These are phyloP conservation scores for Hirudinaria manillensis DNA, from an alignment of 2,888 invertebrate genomes.

Conservation along the genomic window DNA sequence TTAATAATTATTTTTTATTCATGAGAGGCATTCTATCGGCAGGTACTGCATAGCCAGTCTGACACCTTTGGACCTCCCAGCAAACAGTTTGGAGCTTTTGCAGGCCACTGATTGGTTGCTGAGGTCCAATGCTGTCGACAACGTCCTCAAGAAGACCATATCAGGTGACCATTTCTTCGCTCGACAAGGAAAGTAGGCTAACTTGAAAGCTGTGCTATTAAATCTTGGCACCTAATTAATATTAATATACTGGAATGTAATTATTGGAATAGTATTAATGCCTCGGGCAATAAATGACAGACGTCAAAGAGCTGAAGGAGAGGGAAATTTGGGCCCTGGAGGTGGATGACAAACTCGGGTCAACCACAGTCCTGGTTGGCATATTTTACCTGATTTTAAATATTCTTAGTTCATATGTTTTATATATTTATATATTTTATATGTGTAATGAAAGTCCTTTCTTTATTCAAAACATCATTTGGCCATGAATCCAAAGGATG, in stretches of 20 bases:
- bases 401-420: too few relatives aligned
- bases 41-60: slow-evolving; percentile 70
- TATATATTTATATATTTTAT: too few relatives aligned
- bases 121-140: slow-evolving; percentile 75
- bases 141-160: slow-evolving; percentile 76
- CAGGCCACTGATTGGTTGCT: slow-evolving; percentile 79
- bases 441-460: too few relatives aligned
- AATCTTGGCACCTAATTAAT: neutral
- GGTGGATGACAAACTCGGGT: slow-evolving; percentile 75
- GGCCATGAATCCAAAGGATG: too few relatives aligned
- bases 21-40: neutral
- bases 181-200: neutral
- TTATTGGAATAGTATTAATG: too few relatives aligned
- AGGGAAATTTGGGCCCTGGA: slow-evolving; percentile 79
- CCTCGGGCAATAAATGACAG: slow-evolving; percentile 37
- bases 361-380: slow-evolving; percentile 72
- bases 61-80: slow-evolving; percentile 77
- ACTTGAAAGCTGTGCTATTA: neutral
- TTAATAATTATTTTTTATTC: slow-evolving; percentile 17
- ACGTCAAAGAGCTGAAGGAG: slow-evolving; percentile 47
- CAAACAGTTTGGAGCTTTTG: slow-evolving; percentile 77
- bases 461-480: too few relatives aligned
- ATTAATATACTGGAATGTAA: too few relatives aligned
- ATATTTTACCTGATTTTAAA: neutral
- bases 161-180: slow-evolving; percentile 56